Percentiles rank a stretch among this genome's conserved stretches.
These are phyloP conservation scores for Eurystomus glaucurus DNA, from an alignment of 2,797 vertebrate genomes.

Conservation along the genomic window DNA sequence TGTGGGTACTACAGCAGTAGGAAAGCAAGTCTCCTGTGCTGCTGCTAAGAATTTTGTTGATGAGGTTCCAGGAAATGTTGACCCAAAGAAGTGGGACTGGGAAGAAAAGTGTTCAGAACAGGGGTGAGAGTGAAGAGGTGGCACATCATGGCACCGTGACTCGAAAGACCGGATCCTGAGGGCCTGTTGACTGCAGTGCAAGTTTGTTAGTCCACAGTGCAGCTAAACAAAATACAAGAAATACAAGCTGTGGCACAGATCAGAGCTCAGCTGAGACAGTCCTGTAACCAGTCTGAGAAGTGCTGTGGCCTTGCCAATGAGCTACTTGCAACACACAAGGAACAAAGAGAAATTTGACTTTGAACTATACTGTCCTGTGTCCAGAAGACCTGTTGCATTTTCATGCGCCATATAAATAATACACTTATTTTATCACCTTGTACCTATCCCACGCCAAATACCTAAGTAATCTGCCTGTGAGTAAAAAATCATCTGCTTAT, in stretches of 20 bases:
- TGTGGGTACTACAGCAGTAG: neutral
- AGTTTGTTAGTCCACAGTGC: conserved; percentile 9
- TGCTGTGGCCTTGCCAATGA: neutral
- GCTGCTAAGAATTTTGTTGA: neutral
- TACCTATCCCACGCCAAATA: neutral
- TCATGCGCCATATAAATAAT: neutral
- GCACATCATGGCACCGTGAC: neutral
- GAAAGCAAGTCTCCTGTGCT: neutral
- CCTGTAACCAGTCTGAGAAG: conserved; percentile 35
- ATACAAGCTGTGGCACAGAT: conserved; percentile 39
- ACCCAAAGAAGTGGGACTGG: neutral
- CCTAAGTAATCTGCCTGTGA: neutral
- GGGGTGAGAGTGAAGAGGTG: neutral
- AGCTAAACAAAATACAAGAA: conserved; percentile 32
- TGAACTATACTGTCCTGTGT: conserved; percentile 1
- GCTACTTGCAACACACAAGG: neutral
- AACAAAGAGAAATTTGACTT: conserved; percentile 42
- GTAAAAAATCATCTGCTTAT: neutral
- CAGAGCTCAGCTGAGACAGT: conserved; percentile 17
- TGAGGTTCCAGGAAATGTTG: neutral
- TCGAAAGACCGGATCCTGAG: neutral
- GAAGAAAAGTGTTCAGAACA: neutral
- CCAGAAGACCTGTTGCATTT: neutral
- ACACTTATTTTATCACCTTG: neutral
- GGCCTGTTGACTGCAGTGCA: conserved; percentile 41